A percentile compares a stretch with the other conserved stretches of the same genome.
phyloP scores from a whole-genome alignment of 2,797 vertebrate genomes.

The Eupleurogrammus muticus region DNA sequence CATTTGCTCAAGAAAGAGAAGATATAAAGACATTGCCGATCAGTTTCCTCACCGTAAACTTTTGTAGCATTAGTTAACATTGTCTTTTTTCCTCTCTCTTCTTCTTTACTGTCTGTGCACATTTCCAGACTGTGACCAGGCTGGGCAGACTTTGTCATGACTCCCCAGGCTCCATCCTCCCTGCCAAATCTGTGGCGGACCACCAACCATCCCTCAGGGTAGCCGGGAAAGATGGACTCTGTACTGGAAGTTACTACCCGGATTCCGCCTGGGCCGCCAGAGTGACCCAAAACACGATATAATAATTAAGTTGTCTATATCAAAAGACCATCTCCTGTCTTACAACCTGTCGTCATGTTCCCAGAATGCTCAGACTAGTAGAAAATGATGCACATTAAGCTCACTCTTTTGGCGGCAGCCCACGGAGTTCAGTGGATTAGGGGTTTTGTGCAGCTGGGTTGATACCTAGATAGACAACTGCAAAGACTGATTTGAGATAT shows the following conservation, averaged over 20 bases:
- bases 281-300: slow-evolving; percentile 31
- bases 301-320: neutral
- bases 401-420: slow-evolving; percentile 17
- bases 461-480: slow-evolving; percentile 8
- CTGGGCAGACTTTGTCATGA: slow-evolving; percentile 50
- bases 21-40: neutral
- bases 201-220: slow-evolving; percentile 44
- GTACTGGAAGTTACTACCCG: slow-evolving; percentile 32
- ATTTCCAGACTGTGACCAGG: slow-evolving; percentile 43
- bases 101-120: slow-evolving; percentile 24
- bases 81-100: neutral
- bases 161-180: slow-evolving; percentile 28
- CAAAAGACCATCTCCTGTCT: neutral
- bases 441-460: slow-evolving; percentile 17
- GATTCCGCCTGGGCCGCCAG: slow-evolving; percentile 35
- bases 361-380: slow-evolving; percentile 9
- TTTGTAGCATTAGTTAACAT: neutral
- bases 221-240: slow-evolving; percentile 62
- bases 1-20: neutral
- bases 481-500: slow-evolving; percentile 18
- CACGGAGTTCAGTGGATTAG: neutral
- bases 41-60: neutral
- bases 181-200: slow-evolving; percentile 42
- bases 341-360: neutral
- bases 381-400: slow-evolving; percentile 28